Conservation (phyloP, 2,797 vertebrate species). For the Poecilia picta region DNA sequence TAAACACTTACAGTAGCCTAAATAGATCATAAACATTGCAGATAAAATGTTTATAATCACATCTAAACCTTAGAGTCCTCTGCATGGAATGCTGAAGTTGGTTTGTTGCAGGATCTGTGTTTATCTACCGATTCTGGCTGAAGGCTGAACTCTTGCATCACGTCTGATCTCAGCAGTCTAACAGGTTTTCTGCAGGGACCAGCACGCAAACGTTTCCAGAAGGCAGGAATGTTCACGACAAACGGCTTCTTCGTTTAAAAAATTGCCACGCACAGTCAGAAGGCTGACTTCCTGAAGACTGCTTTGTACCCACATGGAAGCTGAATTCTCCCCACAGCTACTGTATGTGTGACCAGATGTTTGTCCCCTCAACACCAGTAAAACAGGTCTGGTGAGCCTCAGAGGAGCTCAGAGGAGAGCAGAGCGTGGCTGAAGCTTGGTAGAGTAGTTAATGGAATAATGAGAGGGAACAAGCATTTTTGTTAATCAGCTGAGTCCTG, state of each 20-base stretch:
- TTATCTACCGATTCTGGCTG: background rate
- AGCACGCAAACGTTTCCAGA: background rate
- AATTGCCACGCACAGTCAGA: background rate
- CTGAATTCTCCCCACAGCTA: background rate
- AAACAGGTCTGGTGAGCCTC: conserved; percentile 1
- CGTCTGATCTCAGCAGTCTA: background rate
- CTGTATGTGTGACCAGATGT: background rate
- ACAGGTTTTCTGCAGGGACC: background rate
- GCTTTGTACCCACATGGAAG: background rate
- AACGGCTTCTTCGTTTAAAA: background rate
- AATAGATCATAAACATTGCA: background rate
- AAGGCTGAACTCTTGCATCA: background rate
- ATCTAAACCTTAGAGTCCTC: background rate
- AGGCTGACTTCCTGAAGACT: background rate
- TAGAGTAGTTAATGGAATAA: background rate
- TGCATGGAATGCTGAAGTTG: background rate
- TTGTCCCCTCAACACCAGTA: background rate
- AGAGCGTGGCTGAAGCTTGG: background rate
- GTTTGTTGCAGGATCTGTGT: background rate
- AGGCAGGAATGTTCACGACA: background rate
- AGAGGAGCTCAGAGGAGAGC: background rate
- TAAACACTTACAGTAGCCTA: background rate
- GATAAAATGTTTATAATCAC: too few species aligned
- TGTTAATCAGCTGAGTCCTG: background rate
- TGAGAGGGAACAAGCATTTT: background rate